phyloP scores from a whole-genome alignment of 2,888 invertebrate species.

The Apamea anceps region DNA sequence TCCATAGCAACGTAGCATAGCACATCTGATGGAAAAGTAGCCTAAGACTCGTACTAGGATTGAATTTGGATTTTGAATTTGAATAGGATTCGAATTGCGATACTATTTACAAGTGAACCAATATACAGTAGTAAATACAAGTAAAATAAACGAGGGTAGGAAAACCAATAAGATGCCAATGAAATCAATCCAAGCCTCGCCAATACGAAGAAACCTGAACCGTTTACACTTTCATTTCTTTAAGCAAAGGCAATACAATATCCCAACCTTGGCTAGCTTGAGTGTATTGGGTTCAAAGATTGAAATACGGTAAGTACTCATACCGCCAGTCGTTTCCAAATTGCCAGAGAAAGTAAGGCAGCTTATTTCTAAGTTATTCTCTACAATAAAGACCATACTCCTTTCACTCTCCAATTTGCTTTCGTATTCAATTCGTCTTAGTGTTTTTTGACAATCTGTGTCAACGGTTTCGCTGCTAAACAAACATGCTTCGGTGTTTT shows the following conservation, averaged over 20 bases:
- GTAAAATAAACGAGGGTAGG: constrained; percentile 31
- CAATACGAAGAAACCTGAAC: constrained; percentile 42
- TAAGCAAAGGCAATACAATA: constrained; percentile 51
- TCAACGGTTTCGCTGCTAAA: constrained; percentile 8
- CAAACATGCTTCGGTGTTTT: background rate
- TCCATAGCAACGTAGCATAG: too few species aligned
- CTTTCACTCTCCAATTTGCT: constrained; percentile 17
- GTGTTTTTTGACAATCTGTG: constrained; percentile 19
- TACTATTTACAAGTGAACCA: background rate
- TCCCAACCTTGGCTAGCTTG: constrained; percentile 38
- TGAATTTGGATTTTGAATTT: too few species aligned
- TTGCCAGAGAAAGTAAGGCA: constrained; percentile 47
- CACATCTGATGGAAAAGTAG: too few species aligned
- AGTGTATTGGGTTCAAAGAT: constrained; percentile 61
- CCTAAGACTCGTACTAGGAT: too few species aligned
- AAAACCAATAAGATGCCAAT: constrained; percentile 39
- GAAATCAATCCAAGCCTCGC: constrained; percentile 30
- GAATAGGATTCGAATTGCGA: background rate
- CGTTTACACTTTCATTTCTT: constrained; percentile 55
- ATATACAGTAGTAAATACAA: background rate
- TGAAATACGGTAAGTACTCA: constrained; percentile 57
- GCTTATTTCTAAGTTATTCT: constrained; percentile 44
- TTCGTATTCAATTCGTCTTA: constrained; percentile 33
- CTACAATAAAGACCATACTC: background rate
- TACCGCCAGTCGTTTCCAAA: constrained; percentile 38